phyloP scores from a whole-genome alignment of 2,888 invertebrate species.

The Ophraella communa region DNA sequence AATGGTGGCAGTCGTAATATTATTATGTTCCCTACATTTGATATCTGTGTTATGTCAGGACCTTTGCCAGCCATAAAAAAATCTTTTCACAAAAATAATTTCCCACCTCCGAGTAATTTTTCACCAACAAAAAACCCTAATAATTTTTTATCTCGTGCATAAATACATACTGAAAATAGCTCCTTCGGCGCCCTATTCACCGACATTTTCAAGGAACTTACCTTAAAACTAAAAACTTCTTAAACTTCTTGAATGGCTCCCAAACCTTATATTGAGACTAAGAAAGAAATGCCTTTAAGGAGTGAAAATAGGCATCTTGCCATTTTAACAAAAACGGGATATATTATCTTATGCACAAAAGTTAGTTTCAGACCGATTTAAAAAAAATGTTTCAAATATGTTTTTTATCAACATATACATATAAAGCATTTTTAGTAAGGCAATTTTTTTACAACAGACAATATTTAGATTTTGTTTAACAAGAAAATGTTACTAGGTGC shows the following conservation, averaged over 20 bases:
- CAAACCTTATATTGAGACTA: not conserved
- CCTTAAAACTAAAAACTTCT: constrained; percentile 3
- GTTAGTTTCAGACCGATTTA: too few species aligned
- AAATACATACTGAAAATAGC: constrained; percentile 19
- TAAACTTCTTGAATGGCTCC: not conserved
- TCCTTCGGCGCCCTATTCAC: not conserved
- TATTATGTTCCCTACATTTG: not conserved
- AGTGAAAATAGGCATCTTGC: too few species aligned
- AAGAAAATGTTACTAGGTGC: too few species aligned
- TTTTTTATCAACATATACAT: too few species aligned
- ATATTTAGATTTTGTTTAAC: too few species aligned
- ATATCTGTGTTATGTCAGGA: constrained; percentile 1
- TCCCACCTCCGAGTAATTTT: not conserved
- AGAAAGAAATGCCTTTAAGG: not conserved
- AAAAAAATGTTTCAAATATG: too few species aligned
- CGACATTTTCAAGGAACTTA: not conserved
- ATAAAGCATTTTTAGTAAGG: too few species aligned
- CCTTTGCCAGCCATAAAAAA: not conserved
- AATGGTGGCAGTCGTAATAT: not conserved
- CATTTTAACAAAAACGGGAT: too few species aligned
- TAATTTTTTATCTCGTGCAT: constrained; percentile 19
- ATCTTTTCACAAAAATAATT: constrained; percentile 1
- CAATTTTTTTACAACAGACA: too few species aligned
- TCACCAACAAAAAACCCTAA: constrained; percentile 9
- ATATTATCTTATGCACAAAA: too few species aligned